Percentiles rank a stretch among this genome's conserved stretches.
phyloP scores from a whole-genome alignment of 2,888 invertebrate genomes.

The Plagodis pulveraria region DNA sequence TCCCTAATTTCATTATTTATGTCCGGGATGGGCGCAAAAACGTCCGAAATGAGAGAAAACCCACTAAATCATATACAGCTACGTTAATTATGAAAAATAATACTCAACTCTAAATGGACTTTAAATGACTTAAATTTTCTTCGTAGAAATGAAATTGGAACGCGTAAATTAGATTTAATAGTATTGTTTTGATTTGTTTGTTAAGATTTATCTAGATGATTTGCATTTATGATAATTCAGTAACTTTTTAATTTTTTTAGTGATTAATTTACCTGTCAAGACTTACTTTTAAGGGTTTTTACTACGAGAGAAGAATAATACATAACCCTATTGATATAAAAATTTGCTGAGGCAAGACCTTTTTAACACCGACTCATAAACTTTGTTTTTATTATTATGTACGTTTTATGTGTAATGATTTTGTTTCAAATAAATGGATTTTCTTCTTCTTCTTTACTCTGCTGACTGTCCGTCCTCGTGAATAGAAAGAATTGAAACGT shows the following conservation, averaged over 20 bases:
- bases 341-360: too few species aligned
- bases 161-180: slow-evolving; percentile 24
- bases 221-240: slow-evolving; percentile 15
- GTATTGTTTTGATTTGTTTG: slow-evolving; percentile 30
- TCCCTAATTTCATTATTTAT: slow-evolving; percentile 71
- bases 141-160: slow-evolving; percentile 54
- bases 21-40: slow-evolving; percentile 56
- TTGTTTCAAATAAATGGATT: too few species aligned
- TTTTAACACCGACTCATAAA: too few species aligned
- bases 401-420: too few species aligned
- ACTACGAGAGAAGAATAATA: too few species aligned
- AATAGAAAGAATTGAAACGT: too few species aligned
- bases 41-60: slow-evolving; percentile 48
- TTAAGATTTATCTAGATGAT: slow-evolving; percentile 26
- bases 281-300: neutral
- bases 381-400: too few species aligned
- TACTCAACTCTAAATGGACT: slow-evolving; percentile 53
- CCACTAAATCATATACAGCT: slow-evolving; percentile 63
- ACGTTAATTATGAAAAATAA: slow-evolving; percentile 75
- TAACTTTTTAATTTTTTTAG: slow-evolving; percentile 3
- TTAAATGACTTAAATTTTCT: slow-evolving; percentile 59
- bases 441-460: too few species aligned
- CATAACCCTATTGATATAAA: too few species aligned
- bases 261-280: neutral
- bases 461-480: too few species aligned